A percentile compares a stretch with the other conserved stretches of the same genome.
These are phyloP conservation scores for Chymomyza costata DNA, from an alignment of 1,140 invertebrate genomes.

Conservation along the genomic window DNA sequence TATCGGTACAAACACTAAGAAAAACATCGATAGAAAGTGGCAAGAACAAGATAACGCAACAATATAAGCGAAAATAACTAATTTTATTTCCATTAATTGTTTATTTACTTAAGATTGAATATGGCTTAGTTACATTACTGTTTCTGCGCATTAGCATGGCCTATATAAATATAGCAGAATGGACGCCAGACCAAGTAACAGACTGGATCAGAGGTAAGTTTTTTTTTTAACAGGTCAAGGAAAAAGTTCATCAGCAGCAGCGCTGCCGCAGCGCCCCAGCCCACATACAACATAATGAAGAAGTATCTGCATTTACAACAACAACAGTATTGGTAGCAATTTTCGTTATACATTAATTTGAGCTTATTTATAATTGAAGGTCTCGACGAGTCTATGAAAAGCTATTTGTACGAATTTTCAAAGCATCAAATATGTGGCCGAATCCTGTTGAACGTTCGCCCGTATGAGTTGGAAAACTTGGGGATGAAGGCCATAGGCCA, in stretches of 20 bases:
- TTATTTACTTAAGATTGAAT: conserved; percentile 35
- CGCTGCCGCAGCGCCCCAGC: conserved; percentile 34
- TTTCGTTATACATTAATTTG: conserved; percentile 26
- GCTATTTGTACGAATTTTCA: conserved; percentile 88
- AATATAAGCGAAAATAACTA: conserved; percentile 34
- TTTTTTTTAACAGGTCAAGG: conserved; percentile 53
- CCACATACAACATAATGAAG: conserved; percentile 21
- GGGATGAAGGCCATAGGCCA: conserved; percentile 91
- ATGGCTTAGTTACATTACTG: conserved; percentile 41
- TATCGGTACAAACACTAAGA: too few relatives aligned
- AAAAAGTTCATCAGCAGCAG: conserved; percentile 48
- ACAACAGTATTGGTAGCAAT: conserved; percentile 21
- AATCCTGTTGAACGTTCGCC: conserved; percentile 86
- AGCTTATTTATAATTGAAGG: conserved; percentile 76
- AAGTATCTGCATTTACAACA: conserved; percentile 15
- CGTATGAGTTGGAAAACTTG: conserved; percentile 91
- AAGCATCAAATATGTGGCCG: conserved; percentile 88
- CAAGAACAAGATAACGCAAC: conserved; percentile 18
- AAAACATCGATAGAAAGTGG: too few relatives aligned
- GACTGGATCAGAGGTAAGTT: conserved; percentile 91
- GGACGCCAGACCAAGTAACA: conserved; percentile 94
- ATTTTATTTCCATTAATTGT: conserved; percentile 35
- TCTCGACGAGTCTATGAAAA: conserved; percentile 86
- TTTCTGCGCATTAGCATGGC: conserved; percentile 79
- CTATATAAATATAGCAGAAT: conserved; percentile 92